Percentiles rank a stretch among this genome's conserved stretches.
Conservation (phyloP, 2,888 invertebrate species). For the Anoncus sp. region DNA sequence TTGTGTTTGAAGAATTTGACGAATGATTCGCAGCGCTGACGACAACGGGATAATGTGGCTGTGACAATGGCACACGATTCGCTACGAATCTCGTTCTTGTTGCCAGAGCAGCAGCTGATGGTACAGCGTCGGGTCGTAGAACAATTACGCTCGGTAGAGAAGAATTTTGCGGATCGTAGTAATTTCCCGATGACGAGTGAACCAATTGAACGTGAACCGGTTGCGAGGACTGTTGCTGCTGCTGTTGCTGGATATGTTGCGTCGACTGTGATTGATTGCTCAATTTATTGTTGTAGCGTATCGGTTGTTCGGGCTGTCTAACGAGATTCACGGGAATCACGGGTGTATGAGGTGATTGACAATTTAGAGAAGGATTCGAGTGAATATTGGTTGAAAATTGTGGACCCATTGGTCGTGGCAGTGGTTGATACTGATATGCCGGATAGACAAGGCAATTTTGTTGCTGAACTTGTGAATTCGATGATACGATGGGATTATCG, state of each 20-base stretch:
- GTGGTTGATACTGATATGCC: conserved; percentile 74
- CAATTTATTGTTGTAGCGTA: conserved; percentile 61
- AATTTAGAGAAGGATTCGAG: conserved; percentile 66
- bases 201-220: not conserved
- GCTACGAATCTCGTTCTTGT: conserved; percentile 15
- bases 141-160: conserved; percentile 25
- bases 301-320: conserved; percentile 67
- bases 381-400: conserved; percentile 75
- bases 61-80: conserved; percentile 29
- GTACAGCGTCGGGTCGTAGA: conserved; percentile 22
- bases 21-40: conserved; percentile 7
- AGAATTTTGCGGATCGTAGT: conserved; percentile 39
- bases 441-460: conserved; percentile 75
- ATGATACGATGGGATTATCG: conserved; percentile 51
- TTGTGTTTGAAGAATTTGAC: conserved; percentile 18
- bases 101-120: no score
- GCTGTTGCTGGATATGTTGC: conserved; percentile 10
- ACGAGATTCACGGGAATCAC: conserved; percentile 63
- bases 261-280: no score
- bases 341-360: conserved; percentile 30
- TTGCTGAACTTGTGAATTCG: conserved; percentile 59
- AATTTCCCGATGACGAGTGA: conserved; percentile 35
- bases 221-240: conserved; percentile 46
- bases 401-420: conserved; percentile 74
- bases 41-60: conserved; percentile 67